phyloP scores from a whole-genome alignment of 2,113 vertebrate species.

The Neodon shergylaensis region DNA sequence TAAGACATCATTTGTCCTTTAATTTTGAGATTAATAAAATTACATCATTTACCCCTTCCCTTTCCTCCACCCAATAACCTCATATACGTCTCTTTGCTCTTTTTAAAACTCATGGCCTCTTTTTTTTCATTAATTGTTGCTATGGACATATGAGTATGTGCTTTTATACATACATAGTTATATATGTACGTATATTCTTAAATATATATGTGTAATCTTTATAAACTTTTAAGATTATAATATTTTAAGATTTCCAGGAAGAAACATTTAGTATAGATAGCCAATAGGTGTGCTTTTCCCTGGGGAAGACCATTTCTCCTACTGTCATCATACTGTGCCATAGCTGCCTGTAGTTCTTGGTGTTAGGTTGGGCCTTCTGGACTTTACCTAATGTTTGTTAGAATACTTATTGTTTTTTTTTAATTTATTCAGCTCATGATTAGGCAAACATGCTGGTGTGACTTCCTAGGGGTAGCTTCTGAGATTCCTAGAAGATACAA shows the following conservation, averaged over 20 bases:
- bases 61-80: background rate
- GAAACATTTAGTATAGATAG: background rate
- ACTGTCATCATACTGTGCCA: fast-evolving
- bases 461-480: background rate
- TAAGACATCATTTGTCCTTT: background rate
- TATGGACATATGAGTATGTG: background rate
- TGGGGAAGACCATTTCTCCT: background rate
- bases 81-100: background rate
- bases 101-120: background rate
- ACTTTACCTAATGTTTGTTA: background rate
- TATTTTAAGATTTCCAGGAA: background rate
- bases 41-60: background rate
- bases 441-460: background rate
- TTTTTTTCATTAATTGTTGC: background rate
- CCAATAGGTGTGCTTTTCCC: background rate
- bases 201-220: background rate
- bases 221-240: background rate
- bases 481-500: background rate
- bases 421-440: background rate
- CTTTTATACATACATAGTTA: background rate
- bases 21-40: background rate
- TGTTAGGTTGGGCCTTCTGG: background rate
- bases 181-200: background rate
- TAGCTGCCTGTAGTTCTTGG: background rate
- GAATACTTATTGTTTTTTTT: background rate